Base-by-base conservation (phyloP, 1,140 invertebrate species). In the Diuraphis noxia region DNA sequence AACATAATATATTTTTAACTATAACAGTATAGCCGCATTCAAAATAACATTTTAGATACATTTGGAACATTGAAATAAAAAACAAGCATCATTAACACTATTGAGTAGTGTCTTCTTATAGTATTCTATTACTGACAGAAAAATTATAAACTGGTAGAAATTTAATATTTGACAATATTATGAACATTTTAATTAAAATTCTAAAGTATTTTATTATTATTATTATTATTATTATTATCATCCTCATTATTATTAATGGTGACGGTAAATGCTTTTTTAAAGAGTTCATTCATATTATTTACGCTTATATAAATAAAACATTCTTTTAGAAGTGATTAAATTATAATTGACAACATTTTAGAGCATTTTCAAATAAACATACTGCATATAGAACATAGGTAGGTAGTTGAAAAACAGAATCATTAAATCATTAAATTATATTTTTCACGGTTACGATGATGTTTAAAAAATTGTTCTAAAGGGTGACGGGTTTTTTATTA, bases 401-500 rank as follows among this genome's bases (percentile, higher is more conserved):
- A 86, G 81, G n/a, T 34, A 19, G 82, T 41, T 17, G 5, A 40
- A 81, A 6, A 86, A 52, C 38, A 52, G 34, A 72, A 72, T 72
- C 56, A 72, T 72, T 52, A 49, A 86, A 86, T 23, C 43, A 52
- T 86, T 86, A 86, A 86, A 52, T 86, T 25, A 9, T 52, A 52
- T 30, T 86, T 52, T 86, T 86, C n/a, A 52, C 34, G 23, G 34
- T 86, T 52, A 88, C 49, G 86, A 63, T 40, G 86, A 88, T 38
- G 49, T 88, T 88, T 88, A 63, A 87, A 87, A 88, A 63, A 63
- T 63, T 56, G 34, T 34, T 30, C 34, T 49, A 46, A 79, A 90
- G n/a, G 41, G 63, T 77, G 88, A 72, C 56, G 41, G 86, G 7
- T 43, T 79, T 89, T 79, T 77, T 52, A 52, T 52, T 52, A 52